Evolutionary conservation across 2,888 invertebrate genomes (phyloP), one percentile per base, ranked within the genome.

Genomic region (Andrena haemorrhoa): DNA sequence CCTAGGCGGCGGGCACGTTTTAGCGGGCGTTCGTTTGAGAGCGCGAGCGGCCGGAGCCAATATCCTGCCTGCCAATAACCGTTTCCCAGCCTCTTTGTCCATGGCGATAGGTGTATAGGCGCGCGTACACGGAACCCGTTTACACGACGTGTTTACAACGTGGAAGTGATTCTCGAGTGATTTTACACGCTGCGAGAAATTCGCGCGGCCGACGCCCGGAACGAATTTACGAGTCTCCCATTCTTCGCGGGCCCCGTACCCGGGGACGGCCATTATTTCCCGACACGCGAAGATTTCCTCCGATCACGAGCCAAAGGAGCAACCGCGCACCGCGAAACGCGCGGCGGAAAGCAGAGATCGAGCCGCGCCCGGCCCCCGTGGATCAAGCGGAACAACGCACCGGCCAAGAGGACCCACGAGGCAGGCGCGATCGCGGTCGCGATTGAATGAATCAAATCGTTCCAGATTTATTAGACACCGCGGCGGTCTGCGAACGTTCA

Each of bases 21-120:
- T 56, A 74, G 65, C 51, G 82, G n/a, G 31, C 29, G 73, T 65
- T 64, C 75, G 75, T 70, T 70, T 58, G 47, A 69, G 35, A 47
- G 71, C 29, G 16, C 41, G 41, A 41, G 33, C 65, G 63, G 63
- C 35, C 66, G 49, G 31, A 76, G 79, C 79, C 85, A 85, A 85
- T 85, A 84, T 85, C 82, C 82, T 74, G 75, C 65, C 76, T 82
- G 82, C 82, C 85, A 85, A 82, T 84, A 85, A 86, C 85, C 85
- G 85, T 82, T 85, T 69, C 41, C 82, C 85, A 79, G 53, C 64
- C 64, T 79, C 85, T 82, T 85, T 84, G 84, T 84, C 84, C 84
- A 20, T 56, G 60, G 56, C 68, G 81, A 85, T 84, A 78, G 61
- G 75, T 76, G 58, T 79, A 75, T 47, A 77, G 72, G 29, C 31